These are phyloP conservation scores for Sebastes variabilis DNA, from an alignment of 2,797 vertebrate genomes.

Conservation along the genomic window DNA sequence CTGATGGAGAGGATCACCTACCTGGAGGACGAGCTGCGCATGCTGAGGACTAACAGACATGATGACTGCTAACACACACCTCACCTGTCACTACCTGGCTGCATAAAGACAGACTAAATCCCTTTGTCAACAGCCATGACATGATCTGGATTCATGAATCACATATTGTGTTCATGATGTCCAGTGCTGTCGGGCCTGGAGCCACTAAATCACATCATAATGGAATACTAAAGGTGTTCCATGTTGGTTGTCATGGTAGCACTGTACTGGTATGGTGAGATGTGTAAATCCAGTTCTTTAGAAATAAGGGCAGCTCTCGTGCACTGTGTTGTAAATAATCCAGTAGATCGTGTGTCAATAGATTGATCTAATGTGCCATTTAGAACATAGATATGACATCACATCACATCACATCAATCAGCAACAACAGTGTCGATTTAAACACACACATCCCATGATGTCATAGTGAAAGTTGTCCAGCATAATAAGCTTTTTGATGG, in stretches of 20 bases:
- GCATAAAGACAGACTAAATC: too few species aligned
- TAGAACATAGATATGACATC: neutral
- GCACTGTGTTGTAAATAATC: slow-evolving; percentile 19
- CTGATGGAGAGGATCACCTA: slow-evolving; percentile 88
- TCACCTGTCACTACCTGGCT: neutral
- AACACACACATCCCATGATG: too few species aligned
- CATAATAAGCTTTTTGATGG: slow-evolving; percentile 13
- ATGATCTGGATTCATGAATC: too few species aligned
- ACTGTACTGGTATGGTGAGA: neutral
- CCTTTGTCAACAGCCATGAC: neutral
- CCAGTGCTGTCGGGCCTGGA: neutral
- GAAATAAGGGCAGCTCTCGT: slow-evolving; percentile 15
- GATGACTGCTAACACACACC: slow-evolving; percentile 82
- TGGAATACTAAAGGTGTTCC: neutral
- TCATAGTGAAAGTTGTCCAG: neutral
- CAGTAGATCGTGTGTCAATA: neutral
- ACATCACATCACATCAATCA: neutral
- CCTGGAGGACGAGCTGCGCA: slow-evolving; percentile 91
- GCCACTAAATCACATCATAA: neutral
- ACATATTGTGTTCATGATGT: neutral
- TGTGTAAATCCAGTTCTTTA: neutral
- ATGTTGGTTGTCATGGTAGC: neutral
- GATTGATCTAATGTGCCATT: slow-evolving; percentile 6
- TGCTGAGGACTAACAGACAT: slow-evolving; percentile 86
- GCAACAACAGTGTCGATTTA: neutral